phyloP scores from a whole-genome alignment of 2,888 invertebrate genomes.

The Congeria kusceri region DNA sequence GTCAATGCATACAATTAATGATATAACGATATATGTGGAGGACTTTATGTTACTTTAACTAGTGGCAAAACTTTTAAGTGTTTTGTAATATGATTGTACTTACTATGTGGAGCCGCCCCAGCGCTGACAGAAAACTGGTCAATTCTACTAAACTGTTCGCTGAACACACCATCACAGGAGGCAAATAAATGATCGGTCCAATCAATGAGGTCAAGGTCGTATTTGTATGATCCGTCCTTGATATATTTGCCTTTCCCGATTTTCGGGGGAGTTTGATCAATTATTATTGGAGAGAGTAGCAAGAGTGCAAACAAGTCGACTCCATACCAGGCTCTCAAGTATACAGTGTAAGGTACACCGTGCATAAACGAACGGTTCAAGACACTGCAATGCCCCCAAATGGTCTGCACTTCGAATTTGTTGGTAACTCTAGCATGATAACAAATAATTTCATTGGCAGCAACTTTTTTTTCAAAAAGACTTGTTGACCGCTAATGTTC shows the following conservation, averaged over 20 bases:
- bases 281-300: conserved; percentile 45
- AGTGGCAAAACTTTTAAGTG: too few species aligned
- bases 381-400: conserved; percentile 63
- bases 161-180: conserved; percentile 66
- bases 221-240: conserved; percentile 45
- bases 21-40: too few species aligned
- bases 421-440: too few species aligned
- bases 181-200: conserved; percentile 47
- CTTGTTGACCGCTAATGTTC: too few species aligned
- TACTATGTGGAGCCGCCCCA: conserved; percentile 59
- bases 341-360: conserved; percentile 41
- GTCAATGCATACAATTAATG: conserved; percentile 8
- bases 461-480: too few species aligned
- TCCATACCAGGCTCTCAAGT: conserved; percentile 62
- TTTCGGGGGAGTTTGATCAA: conserved; percentile 64
- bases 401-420: too few species aligned
- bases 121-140: conserved; percentile 40
- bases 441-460: too few species aligned
- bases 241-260: conserved; percentile 51
- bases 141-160: conserved; percentile 53
- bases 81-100: not conserved
- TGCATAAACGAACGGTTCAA: conserved; percentile 21
- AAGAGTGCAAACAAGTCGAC: conserved; percentile 32
- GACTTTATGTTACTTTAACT: too few species aligned
- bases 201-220: conserved; percentile 63